Conservation (phyloP, 2,888 invertebrate genomes). For the Epinotia brunnichana region DNA sequence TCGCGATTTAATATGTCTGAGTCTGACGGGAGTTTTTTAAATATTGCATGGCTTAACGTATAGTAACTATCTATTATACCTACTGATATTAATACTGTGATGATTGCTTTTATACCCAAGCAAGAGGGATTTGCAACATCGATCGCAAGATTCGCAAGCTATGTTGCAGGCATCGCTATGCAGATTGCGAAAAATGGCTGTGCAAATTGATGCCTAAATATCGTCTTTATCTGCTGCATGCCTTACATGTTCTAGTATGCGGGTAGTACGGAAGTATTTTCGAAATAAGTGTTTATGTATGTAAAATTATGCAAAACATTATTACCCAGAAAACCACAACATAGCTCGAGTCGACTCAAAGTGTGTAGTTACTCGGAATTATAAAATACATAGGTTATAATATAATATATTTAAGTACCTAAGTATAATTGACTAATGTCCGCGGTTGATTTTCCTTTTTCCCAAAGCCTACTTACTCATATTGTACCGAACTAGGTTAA, state of each 20-base stretch:
- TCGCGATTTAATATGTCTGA: too few relatives aligned
- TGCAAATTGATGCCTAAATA: slow-evolving; percentile 2
- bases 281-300: background rate
- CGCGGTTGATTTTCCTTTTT: background rate
- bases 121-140: background rate
- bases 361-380: background rate
- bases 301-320: background rate
- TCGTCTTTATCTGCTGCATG: background rate
- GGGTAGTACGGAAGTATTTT: background rate
- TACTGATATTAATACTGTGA: too few relatives aligned
- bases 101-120: background rate
- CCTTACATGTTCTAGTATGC: background rate
- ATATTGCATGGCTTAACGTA: too few relatives aligned
- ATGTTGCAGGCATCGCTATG: background rate
- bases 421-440: background rate
- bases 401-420: too few relatives aligned
- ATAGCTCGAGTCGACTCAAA: background rate
- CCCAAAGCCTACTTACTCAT: background rate
- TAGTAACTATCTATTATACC: too few relatives aligned
- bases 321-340: too few relatives aligned
- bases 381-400: background rate
- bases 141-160: too few relatives aligned
- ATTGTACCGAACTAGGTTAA: too few relatives aligned
- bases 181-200: background rate
- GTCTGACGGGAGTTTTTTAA: too few relatives aligned